Evolutionary conservation across 2,888 invertebrate species (phyloP).

Genomic region (Corythucha ciliata): DNA sequence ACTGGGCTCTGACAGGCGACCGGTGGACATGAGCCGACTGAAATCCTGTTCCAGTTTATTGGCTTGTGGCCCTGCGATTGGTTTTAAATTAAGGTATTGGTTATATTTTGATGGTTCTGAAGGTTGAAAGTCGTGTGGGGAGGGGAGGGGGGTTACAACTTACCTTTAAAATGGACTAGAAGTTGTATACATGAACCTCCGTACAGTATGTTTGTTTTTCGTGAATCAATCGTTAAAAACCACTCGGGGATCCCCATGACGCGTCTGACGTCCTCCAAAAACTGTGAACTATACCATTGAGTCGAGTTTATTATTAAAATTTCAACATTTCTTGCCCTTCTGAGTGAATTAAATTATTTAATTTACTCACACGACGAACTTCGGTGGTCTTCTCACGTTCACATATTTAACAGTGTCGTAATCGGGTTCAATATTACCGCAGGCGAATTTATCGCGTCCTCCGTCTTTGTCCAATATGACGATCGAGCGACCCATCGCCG

Average conservation of each 20-base stretch:
- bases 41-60: conserved; percentile 71
- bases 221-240: conserved; percentile 76
- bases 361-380: conserved; percentile 71
- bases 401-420: conserved; percentile 83
- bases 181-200: conserved; percentile 73
- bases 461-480: conserved; percentile 70
- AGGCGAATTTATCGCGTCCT: conserved; percentile 65
- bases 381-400: conserved; percentile 74
- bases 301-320: background rate
- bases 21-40: conserved; percentile 60
- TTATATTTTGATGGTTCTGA: too few relatives aligned
- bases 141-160: too few relatives aligned
- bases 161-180: conserved; percentile 73
- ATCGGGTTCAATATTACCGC: conserved; percentile 85
- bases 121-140: too few relatives aligned
- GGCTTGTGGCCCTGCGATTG: conserved; percentile 58
- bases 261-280: conserved; percentile 67
- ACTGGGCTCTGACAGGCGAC: conserved; percentile 63
- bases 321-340: background rate
- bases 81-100: background rate
- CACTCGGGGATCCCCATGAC: conserved; percentile 82
- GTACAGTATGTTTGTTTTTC: conserved; percentile 67
- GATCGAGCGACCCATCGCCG: conserved; percentile 74
- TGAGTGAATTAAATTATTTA: background rate
- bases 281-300: conserved; percentile 56